phyloP scores from a whole-genome alignment of 2,113 vertebrate species.

The Cinclus cinclus region DNA sequence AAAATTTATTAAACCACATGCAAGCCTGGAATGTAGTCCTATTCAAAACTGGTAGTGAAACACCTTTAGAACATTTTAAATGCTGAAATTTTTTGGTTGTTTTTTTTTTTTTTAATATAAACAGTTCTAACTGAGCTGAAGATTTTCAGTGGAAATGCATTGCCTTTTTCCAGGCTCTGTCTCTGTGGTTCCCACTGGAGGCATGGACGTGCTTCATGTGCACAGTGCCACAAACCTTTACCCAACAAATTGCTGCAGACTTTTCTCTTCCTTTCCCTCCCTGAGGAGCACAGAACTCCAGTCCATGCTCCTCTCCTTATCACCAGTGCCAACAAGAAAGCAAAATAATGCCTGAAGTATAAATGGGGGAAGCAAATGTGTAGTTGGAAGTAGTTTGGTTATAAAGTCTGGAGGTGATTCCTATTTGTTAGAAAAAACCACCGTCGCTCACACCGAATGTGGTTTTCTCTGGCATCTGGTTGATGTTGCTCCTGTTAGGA shows the following conservation, averaged over 20 bases:
- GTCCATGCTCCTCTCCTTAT: background rate
- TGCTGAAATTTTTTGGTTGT: background rate
- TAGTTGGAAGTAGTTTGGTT: background rate
- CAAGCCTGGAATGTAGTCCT: constrained; percentile 18
- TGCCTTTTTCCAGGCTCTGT: background rate
- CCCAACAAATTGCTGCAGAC: background rate
- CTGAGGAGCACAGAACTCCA: background rate
- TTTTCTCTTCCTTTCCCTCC: background rate
- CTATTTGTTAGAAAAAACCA: background rate
- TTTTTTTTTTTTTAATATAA: background rate
- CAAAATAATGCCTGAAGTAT: accelerated
- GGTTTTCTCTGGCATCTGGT: background rate
- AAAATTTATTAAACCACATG: constrained; percentile 43
- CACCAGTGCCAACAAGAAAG: background rate
- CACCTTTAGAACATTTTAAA: background rate
- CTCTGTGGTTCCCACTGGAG: background rate
- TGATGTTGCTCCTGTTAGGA: background rate
- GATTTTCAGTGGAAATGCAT: background rate
- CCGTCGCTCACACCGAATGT: background rate
- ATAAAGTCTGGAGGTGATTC: background rate
- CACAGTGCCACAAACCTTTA: background rate
- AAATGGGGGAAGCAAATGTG: background rate
- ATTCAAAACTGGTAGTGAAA: background rate
- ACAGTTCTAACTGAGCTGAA: background rate
- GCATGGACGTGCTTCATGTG: accelerated